Evolutionary conservation across 2,113 vertebrate genomes (phyloP).

Genomic region (Trochalopteron elliotii): DNA sequence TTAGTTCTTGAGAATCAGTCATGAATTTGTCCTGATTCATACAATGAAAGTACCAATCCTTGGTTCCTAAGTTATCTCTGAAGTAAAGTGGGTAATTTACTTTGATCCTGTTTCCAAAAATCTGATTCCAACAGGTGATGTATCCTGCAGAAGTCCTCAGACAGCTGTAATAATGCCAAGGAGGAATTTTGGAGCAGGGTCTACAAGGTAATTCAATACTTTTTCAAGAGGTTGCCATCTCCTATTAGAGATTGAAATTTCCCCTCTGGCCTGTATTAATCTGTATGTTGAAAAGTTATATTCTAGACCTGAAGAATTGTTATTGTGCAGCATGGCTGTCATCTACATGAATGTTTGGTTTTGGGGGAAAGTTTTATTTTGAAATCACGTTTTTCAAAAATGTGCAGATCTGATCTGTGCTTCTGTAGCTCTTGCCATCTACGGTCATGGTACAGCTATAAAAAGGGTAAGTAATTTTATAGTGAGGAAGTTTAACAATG

Average conservation of each 20-base stretch:
- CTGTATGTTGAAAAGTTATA: neutral
- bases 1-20: neutral
- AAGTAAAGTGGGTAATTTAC: neutral
- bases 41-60: neutral
- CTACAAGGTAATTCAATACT: conserved; percentile 75
- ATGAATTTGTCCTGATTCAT: neutral
- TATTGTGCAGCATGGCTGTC: neutral
- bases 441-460: neutral
- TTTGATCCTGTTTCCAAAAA: neutral
- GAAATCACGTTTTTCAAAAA: neutral
- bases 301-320: neutral
- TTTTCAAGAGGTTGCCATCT: neutral
- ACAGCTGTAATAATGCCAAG: conserved; percentile 47
- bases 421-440: neutral
- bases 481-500: neutral
- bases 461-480: neutral
- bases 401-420: neutral
- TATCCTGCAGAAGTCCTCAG: conserved; percentile 66
- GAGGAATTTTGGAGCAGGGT: conserved; percentile 36
- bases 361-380: neutral
- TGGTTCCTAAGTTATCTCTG: neutral
- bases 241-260: neutral
- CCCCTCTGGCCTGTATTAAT: neutral
- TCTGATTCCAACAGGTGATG: conserved; percentile 63
- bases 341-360: neutral